phyloP scores from a whole-genome alignment of 2,888 invertebrate species.

The Malthinus seriepunctatus region DNA sequence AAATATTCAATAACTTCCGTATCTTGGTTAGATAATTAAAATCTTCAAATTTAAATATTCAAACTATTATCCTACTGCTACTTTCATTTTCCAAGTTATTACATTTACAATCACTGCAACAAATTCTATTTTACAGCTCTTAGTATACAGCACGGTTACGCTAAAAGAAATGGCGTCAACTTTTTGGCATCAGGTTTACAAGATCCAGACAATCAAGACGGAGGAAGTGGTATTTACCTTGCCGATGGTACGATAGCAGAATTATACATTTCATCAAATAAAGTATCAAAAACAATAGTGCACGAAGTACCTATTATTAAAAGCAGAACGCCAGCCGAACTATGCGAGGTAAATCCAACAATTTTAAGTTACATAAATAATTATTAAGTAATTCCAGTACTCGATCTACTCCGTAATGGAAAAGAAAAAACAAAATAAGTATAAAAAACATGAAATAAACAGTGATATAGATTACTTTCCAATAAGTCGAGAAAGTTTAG shows the following conservation, averaged over 20 bases:
- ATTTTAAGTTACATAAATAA: no score
- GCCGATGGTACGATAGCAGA: slow-evolving; percentile 34
- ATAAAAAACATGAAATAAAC: background rate
- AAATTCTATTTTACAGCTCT: slow-evolving; percentile 31
- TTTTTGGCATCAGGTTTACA: slow-evolving; percentile 37
- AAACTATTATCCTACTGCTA: no score
- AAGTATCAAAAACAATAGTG: slow-evolving; percentile 27
- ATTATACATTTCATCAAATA: slow-evolving; percentile 27
- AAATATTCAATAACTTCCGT: no score
- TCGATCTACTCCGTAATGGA: background rate
- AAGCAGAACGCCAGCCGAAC: background rate
- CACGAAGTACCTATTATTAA: slow-evolving; percentile 32
- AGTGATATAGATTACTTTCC: slow-evolving; percentile 16
- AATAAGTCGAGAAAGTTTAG: slow-evolving; percentile 24
- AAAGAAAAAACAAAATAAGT: background rate
- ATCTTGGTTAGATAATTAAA: no score
- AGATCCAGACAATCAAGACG: slow-evolving; percentile 29
- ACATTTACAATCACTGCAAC: no score
- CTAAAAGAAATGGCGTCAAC: slow-evolving; percentile 38
- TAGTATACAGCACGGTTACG: slow-evolving; percentile 40
- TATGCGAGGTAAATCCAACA: slow-evolving; percentile 16
- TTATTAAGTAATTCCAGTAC: background rate
- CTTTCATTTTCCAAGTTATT: no score
- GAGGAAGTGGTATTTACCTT: slow-evolving; percentile 40
- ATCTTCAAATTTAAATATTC: no score